A percentile compares a stretch with the other conserved stretches of the same genome.
phyloP scores from a whole-genome alignment of 2,797 vertebrate species.

The Parambassis ranga region DNA sequence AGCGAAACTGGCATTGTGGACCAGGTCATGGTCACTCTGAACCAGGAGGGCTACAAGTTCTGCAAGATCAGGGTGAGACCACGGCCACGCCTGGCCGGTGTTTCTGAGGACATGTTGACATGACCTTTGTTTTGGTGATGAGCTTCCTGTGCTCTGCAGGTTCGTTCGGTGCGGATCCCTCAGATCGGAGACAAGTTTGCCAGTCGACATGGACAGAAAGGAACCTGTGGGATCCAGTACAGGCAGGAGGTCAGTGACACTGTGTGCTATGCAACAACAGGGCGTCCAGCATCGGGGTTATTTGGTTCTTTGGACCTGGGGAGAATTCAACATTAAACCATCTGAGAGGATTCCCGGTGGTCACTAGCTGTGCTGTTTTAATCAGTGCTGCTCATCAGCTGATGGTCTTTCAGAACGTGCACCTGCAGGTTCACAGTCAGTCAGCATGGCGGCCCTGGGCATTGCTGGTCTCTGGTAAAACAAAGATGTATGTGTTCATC shows the following conservation, averaged over 20 bases:
- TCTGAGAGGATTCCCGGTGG: too few relatives aligned
- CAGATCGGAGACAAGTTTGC: slow-evolving; percentile 99
- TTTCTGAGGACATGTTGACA: not conserved
- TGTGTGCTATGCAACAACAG: too few relatives aligned
- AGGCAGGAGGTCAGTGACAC: slow-evolving; percentile 97
- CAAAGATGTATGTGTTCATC: too few relatives aligned
- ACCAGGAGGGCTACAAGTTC: slow-evolving; percentile 99
- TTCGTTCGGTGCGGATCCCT: slow-evolving; percentile 96
- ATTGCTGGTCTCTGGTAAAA: too few relatives aligned
- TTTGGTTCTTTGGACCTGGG: too few relatives aligned
- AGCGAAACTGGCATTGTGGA: slow-evolving; percentile 98
- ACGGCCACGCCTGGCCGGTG: not conserved
- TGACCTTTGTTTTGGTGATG: not conserved
- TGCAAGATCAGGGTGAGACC: slow-evolving; percentile 95
- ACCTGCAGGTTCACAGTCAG: too few relatives aligned
- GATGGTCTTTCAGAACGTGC: too few relatives aligned
- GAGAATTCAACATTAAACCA: too few relatives aligned
- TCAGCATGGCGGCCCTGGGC: too few relatives aligned
- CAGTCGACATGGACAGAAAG: slow-evolving; percentile 97
- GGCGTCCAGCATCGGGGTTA: too few relatives aligned
- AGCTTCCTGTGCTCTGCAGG: slow-evolving; percentile 70
- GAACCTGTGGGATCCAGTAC: slow-evolving; percentile 98
- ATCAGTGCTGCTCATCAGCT: too few relatives aligned
- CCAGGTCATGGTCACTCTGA: slow-evolving; percentile 98
- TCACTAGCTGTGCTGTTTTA: too few relatives aligned